These are phyloP conservation scores for Clarias laeviceps DNA, from an alignment of 2,797 vertebrate species.

Conservation along the genomic window DNA sequence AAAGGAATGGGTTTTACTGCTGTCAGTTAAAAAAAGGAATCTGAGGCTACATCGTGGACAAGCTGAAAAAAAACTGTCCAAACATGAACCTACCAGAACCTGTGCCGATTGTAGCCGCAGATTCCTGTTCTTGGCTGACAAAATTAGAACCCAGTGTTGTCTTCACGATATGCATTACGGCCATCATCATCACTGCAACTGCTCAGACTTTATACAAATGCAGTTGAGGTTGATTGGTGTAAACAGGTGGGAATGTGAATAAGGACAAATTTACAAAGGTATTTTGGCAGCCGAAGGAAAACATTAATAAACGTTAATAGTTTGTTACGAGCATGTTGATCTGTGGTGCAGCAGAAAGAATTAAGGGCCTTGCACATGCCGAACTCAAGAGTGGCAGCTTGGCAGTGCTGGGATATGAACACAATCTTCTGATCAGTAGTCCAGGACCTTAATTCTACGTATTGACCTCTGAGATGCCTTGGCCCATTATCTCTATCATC, in stretches of 20 bases:
- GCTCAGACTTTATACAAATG: neutral
- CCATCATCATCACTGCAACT: slow-evolving; percentile 3
- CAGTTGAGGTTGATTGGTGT: neutral
- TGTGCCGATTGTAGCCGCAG: neutral
- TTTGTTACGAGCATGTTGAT: neutral
- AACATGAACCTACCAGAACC: neutral
- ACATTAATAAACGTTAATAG: neutral
- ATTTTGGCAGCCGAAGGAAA: neutral
- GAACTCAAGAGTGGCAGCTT: neutral
- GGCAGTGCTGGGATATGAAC: neutral
- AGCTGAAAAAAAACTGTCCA: neutral
- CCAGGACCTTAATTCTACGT: neutral
- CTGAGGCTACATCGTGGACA: neutral
- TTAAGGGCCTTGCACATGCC: neutral
- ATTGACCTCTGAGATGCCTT: neutral
- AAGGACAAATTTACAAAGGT: neutral
- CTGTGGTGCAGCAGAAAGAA: neutral
- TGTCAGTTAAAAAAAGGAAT: neutral
- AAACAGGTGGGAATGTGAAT: slow-evolving; percentile 5
- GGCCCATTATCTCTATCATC: neutral
- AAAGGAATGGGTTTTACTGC: neutral
- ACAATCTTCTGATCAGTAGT: neutral
- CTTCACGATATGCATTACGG: neutral
- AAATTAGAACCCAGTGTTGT: neutral
- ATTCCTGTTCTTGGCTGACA: neutral